Evolutionary conservation across 2,888 invertebrate species (phyloP).

Genomic region (Thymelicus lineola): DNA sequence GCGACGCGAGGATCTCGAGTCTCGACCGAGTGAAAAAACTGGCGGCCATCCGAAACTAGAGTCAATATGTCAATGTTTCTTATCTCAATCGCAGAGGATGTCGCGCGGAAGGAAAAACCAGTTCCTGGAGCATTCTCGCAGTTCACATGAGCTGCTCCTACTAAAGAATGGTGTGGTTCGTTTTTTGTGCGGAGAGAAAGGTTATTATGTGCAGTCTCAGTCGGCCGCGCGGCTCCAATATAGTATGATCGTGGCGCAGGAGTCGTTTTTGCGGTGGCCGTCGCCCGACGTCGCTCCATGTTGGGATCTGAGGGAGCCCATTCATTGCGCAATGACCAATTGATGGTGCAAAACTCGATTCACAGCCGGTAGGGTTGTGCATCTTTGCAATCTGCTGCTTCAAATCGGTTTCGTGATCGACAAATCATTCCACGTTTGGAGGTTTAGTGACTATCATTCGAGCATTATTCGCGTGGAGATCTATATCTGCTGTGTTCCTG

Average conservation of each 20-base stretch:
- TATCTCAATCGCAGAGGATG: conserved; percentile 39
- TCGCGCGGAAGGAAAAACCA: conserved; percentile 42
- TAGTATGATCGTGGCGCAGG: conserved; percentile 29
- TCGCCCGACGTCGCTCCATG: conserved; percentile 55
- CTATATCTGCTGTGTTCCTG: too few relatives aligned
- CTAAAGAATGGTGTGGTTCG: conserved; percentile 43
- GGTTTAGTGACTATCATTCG: not conserved
- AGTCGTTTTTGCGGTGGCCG: conserved; percentile 45
- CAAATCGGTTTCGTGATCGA: not conserved
- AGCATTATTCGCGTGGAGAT: not conserved
- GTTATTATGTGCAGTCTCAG: conserved; percentile 20
- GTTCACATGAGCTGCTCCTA: conserved; percentile 41
- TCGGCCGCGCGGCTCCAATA: conserved; percentile 9
- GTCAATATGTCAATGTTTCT: conserved; percentile 16
- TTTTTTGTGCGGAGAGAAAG: conserved; percentile 35
- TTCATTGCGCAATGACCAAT: conserved; percentile 73
- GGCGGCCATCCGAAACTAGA: not conserved
- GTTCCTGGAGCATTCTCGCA: conserved; percentile 44
- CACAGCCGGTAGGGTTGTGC: conserved; percentile 54
- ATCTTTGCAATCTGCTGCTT: not conserved
- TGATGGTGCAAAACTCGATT: conserved; percentile 64
- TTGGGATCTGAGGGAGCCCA: conserved; percentile 64
- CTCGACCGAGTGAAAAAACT: not conserved
- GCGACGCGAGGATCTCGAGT: too few relatives aligned
- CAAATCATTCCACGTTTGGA: not conserved